phyloP scores from a whole-genome alignment of 2,113 vertebrate species.

The Cryptomyrus ogoouensis region DNA sequence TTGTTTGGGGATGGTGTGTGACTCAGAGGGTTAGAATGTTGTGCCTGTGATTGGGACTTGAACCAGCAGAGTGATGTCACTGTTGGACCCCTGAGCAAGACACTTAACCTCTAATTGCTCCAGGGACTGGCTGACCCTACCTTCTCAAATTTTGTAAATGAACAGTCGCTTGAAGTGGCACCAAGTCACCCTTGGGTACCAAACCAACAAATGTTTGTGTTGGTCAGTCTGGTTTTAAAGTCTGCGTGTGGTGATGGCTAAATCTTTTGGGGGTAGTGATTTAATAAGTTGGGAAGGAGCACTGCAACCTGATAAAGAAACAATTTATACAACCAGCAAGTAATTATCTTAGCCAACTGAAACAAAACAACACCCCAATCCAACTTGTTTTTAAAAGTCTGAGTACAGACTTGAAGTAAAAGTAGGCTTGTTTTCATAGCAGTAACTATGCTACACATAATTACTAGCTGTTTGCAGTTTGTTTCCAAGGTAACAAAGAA shows the following conservation, averaged over 20 bases:
- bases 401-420: neutral
- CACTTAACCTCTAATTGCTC: neutral
- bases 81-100: neutral
- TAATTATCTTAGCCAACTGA: neutral
- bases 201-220: neutral
- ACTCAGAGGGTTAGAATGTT: neutral
- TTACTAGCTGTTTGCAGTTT: neutral
- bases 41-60: neutral
- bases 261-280: neutral
- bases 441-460: neutral
- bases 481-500: conserved; percentile 2
- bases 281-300: neutral
- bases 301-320: neutral
- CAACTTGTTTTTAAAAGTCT: neutral
- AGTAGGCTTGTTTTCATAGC: neutral
- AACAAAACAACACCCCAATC: neutral
- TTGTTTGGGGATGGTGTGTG: neutral
- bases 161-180: neutral
- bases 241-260: neutral
- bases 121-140: neutral
- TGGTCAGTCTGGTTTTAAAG: neutral
- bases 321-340: neutral
- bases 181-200: neutral
- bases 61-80: neutral
- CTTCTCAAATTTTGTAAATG: neutral